These are phyloP conservation scores for Bombyx huttoni DNA, from an alignment of 2,888 invertebrate genomes.

Conservation along the genomic window DNA sequence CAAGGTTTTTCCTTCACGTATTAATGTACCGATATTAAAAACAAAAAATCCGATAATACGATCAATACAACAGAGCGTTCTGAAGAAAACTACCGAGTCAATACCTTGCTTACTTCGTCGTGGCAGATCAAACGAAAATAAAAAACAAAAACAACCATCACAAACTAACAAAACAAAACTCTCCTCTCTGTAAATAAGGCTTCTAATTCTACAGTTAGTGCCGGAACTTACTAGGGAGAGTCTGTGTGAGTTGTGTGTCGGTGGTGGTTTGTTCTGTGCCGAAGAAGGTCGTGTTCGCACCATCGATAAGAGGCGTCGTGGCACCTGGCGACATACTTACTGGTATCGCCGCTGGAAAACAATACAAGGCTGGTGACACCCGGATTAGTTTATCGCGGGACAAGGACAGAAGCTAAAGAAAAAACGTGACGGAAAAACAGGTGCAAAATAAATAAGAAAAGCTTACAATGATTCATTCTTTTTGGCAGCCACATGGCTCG, in stretches of 20 bases:
- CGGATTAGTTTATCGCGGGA: not conserved
- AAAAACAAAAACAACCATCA: too few relatives aligned
- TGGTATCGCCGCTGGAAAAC: slow-evolving; percentile 53
- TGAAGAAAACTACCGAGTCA: too few relatives aligned
- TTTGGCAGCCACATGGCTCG: slow-evolving; percentile 76
- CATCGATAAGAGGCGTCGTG: slow-evolving; percentile 56
- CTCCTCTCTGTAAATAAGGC: too few relatives aligned
- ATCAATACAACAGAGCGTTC: too few relatives aligned
- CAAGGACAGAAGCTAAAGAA: slow-evolving; percentile 6
- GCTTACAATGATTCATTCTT: slow-evolving; percentile 78
- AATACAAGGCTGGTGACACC: slow-evolving; percentile 1
- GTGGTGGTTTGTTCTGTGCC: slow-evolving; percentile 48
- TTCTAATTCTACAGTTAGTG: too few relatives aligned
- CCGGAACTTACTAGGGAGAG: slow-evolving; percentile 37
- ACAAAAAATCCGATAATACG: too few relatives aligned
- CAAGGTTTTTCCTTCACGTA: too few relatives aligned
- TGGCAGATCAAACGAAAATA: too few relatives aligned
- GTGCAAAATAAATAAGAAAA: slow-evolving; percentile 26
- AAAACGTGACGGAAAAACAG: slow-evolving; percentile 9
- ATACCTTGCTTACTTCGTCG: too few relatives aligned
- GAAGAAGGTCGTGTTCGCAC: slow-evolving; percentile 52
- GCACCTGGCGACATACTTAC: slow-evolving; percentile 61
- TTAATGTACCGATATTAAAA: too few relatives aligned
- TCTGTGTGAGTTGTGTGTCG: slow-evolving; percentile 55
- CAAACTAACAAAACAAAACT: too few relatives aligned